A percentile compares a stretch with the other conserved stretches of the same genome.
phyloP scores from a whole-genome alignment of 2,888 invertebrate species.

The Petrophora chlorosata region DNA sequence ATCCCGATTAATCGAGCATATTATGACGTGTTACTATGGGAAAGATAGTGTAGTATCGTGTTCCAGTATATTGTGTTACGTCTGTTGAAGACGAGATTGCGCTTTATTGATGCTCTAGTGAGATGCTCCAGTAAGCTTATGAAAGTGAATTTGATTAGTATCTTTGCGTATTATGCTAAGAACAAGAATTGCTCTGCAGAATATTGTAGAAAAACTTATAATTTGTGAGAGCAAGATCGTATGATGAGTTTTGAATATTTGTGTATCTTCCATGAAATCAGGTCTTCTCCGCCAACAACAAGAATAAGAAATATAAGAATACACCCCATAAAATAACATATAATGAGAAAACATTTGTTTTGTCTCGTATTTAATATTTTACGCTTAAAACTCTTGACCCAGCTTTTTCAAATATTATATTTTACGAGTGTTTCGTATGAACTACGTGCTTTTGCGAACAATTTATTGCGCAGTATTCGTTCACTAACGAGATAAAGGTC shows the following conservation, averaged over 20 bases:
- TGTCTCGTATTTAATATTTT: not conserved
- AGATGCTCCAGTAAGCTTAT: conserved; percentile 12
- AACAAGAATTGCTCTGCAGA: too few species aligned
- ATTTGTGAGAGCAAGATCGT: too few species aligned
- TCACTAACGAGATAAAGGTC: conserved; percentile 19
- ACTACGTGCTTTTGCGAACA: conserved; percentile 18
- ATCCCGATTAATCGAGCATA: conserved; percentile 50
- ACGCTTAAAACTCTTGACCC: conserved; percentile 4
- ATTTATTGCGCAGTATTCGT: conserved; percentile 30
- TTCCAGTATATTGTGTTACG: conserved; percentile 29
- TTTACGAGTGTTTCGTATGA: conserved; percentile 21
- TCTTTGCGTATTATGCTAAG: too few species aligned
- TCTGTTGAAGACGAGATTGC: conserved; percentile 24
- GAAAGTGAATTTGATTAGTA: conserved; percentile 16
- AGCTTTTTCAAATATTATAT: conserved; percentile 20
- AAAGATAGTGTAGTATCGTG: conserved; percentile 39
- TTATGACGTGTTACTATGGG: conserved; percentile 43
- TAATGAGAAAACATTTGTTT: not conserved
- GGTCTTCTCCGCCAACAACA: too few species aligned
- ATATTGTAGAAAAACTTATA: too few species aligned
- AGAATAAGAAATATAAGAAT: too few species aligned
- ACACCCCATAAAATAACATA: too few species aligned
- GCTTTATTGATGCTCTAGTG: conserved; percentile 9
- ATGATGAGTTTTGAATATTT: too few species aligned
- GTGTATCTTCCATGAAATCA: too few species aligned